Evolutionary conservation across 2,113 vertebrate genomes (phyloP).

Genomic region (Oncorhynchus masou): DNA sequence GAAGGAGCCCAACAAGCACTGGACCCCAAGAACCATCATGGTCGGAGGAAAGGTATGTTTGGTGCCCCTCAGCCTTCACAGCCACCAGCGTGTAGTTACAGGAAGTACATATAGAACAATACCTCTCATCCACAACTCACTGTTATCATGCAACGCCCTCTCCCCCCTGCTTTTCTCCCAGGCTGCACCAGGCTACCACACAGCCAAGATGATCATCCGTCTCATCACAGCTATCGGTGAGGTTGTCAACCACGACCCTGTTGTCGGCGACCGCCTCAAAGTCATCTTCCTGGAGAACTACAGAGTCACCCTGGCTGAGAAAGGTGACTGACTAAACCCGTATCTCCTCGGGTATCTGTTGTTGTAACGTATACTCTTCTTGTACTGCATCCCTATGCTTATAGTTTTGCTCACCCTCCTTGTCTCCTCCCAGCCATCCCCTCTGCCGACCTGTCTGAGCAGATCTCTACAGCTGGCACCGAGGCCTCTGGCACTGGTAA

Average conservation of each 20-base stretch:
- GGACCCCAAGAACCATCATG: conserved; percentile 88
- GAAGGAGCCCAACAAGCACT: conserved; percentile 84
- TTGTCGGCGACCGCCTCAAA: conserved; percentile 86
- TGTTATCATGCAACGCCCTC: too few relatives aligned
- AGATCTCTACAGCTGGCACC: conserved; percentile 91
- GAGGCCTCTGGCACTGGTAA: conserved; percentile 92
- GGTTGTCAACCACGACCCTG: conserved; percentile 85
- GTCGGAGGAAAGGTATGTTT: conserved; percentile 88
- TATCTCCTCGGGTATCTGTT: neutral
- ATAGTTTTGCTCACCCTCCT: neutral
- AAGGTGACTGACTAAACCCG: conserved; percentile 65
- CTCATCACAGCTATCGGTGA: conserved; percentile 89
- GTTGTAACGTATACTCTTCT: too few relatives aligned
- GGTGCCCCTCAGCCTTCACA: neutral
- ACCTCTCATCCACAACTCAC: neutral
- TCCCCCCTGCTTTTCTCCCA: conserved; percentile 40
- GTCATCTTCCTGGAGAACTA: conserved; percentile 94
- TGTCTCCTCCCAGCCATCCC: conserved; percentile 75
- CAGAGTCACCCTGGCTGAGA: conserved; percentile 89
- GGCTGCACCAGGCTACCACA: conserved; percentile 93
- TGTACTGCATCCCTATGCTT: neutral
- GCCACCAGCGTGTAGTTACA: neutral
- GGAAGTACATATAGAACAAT: neutral
- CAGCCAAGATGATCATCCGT: conserved; percentile 92
- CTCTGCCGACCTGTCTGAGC: conserved; percentile 86